Base-by-base conservation (phyloP, 2,888 invertebrate genomes). In the Cantharis flavilabris region DNA sequence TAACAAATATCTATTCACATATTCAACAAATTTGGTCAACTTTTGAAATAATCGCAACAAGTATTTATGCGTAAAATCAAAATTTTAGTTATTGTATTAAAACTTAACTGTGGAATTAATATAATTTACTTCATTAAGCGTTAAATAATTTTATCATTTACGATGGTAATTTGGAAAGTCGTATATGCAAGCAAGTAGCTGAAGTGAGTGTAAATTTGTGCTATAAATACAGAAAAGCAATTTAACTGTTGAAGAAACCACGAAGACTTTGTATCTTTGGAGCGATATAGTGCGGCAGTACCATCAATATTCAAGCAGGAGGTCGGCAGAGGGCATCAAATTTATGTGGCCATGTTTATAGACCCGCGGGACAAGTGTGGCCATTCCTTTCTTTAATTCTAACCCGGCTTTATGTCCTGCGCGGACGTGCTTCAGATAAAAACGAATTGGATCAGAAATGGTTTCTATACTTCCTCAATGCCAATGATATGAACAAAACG, bases 331-430 rank as follows among this genome's bases (percentile, higher is more conserved):
- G 85, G 85, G 86, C 88, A 88, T 88, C 88, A 89, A 89, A 89
- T 89, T 89, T 89, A 89, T 88, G 89, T 87, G 87, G 86, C 87
- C 87, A 87, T 88, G 89, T 89, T 89, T 89, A 89, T 89, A 88
- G 88, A 87, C 88, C 88, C 88, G 85, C 86, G 88, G 88, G 88
- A 88, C 87, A 86, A 87, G 86, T 85, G 86, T 85, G 87, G 87
- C 87, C 86, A 86, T 88, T 88, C 86, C 87, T 88, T 88, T 88
- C 88, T 88, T 88, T 87, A 88, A 87, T 88, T 87, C 87, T 85
- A 86, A 85, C 83, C 85, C 84, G 86, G 86, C 87, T 88, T 88
- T 87, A 87, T 88, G 87, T 86, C 86, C 86, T 84, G 84, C 83
- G 83, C 85, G 86, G 87, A 88, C 88, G 88, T 88, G 87, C 86